phyloP scores from a whole-genome alignment of 2,888 invertebrate species.

The Hymenopus coronatus region DNA sequence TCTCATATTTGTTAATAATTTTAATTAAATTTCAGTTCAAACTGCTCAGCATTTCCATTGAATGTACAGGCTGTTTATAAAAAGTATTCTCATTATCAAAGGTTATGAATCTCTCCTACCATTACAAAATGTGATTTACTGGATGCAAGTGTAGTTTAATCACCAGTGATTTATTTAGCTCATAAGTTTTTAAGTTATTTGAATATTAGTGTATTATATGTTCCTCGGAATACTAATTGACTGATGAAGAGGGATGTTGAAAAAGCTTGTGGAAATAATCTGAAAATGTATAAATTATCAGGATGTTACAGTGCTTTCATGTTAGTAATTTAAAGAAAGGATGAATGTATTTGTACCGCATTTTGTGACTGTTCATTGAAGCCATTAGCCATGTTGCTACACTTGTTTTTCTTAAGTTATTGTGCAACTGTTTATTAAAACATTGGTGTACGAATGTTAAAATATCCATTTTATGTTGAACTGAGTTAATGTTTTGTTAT shows the following conservation, averaged over 20 bases:
- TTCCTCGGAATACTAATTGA: not conserved
- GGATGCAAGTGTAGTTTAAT: not conserved
- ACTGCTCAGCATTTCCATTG: not conserved
- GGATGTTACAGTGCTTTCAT: not conserved
- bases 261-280: not conserved
- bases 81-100: not conserved
- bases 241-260: not conserved
- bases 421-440: not conserved
- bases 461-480: not conserved
- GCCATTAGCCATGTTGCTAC: not conserved
- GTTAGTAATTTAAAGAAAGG: not conserved
- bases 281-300: not conserved
- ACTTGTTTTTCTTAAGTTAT: not conserved
- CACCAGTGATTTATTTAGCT: not conserved
- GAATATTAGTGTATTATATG: not conserved
- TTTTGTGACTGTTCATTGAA: not conserved
- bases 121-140: not conserved
- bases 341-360: not conserved
- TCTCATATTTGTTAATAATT: not conserved
- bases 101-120: not conserved
- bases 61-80: not conserved
- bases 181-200: not conserved
- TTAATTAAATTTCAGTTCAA: not conserved
- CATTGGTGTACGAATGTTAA: slow-evolving; percentile 14
- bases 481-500: not conserved